A percentile compares a stretch with the other conserved stretches of the same genome.
phyloP scores from a whole-genome alignment of 2,888 invertebrate species.

The Drosophila planitibia region DNA sequence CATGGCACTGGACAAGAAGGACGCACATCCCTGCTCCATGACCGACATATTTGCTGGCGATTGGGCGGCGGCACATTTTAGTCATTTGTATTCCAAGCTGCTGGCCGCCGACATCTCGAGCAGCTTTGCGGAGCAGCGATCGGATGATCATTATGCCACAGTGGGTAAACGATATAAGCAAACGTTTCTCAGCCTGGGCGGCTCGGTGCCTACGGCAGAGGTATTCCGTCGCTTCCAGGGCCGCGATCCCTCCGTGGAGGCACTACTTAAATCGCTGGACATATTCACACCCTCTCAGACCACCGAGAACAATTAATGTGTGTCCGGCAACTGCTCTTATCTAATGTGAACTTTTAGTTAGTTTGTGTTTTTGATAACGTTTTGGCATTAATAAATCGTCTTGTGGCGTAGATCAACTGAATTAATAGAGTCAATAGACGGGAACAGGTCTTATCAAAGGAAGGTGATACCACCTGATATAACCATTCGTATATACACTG shows the following conservation, averaged over 20 bases:
- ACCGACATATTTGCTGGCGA: constrained; percentile 93
- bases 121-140: constrained; percentile 89
- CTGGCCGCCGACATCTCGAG: constrained; percentile 96
- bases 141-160: constrained; percentile 83
- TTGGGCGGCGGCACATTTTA: constrained; percentile 94
- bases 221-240: constrained; percentile 96
- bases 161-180: constrained; percentile 91
- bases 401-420: constrained; percentile 33
- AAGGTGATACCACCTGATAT: constrained; percentile 12
- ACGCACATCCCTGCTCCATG: constrained; percentile 95
- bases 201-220: constrained; percentile 92
- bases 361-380: constrained; percentile 27
- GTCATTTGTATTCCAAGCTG: constrained; percentile 94
- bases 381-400: constrained; percentile 35
- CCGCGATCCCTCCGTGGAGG: constrained; percentile 94
- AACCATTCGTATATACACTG: neutral
- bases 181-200: constrained; percentile 93
- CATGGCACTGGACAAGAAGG: constrained; percentile 91
- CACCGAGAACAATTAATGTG: constrained; percentile 66
- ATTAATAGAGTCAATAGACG: constrained; percentile 26
- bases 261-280: constrained; percentile 87
- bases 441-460: constrained; percentile 20
- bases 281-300: constrained; percentile 79
- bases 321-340: constrained; percentile 44
- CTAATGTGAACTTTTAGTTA: constrained; percentile 23